Percentiles rank a stretch among this genome's conserved stretches.
Evolutionary conservation across 2,113 vertebrate genomes (phyloP).

Genomic region (Xiphophorus hellerii): DNA sequence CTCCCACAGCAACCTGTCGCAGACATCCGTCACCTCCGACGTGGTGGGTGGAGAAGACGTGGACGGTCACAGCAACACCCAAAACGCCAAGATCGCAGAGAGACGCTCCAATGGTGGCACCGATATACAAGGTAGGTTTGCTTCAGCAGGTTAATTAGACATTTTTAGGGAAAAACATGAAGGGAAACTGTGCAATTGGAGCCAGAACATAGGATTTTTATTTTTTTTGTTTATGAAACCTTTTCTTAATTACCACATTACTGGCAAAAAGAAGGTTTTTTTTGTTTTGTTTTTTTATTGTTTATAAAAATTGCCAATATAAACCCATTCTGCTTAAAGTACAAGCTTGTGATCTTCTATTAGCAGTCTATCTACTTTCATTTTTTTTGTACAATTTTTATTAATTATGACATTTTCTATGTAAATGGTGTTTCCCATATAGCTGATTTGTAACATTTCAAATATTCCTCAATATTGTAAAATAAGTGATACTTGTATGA

Average conservation of each 20-base stretch:
- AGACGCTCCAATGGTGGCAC: conserved; percentile 86
- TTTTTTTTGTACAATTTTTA: too few relatives aligned
- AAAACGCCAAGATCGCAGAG: conserved; percentile 84
- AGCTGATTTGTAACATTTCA: neutral
- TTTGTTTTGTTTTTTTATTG: too few relatives aligned
- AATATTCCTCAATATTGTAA: neutral
- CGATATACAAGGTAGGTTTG: conserved; percentile 86
- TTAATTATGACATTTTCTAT: too few relatives aligned
- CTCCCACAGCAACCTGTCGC: conserved; percentile 86
- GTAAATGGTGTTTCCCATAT: too few relatives aligned
- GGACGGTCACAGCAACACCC: conserved; percentile 78
- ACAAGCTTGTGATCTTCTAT: too few relatives aligned
- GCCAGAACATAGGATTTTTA: neutral
- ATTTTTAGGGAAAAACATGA: too few relatives aligned
- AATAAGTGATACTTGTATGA: neutral
- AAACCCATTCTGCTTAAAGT: too few relatives aligned
- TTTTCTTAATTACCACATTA: neutral
- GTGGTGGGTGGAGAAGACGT: conserved; percentile 84
- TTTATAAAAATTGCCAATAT: too few relatives aligned
- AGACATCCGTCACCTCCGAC: conserved; percentile 82
- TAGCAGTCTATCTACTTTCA: too few relatives aligned
- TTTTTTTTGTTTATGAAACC: neutral
- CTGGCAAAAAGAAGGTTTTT: too few relatives aligned
- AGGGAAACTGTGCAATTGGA: neutral
- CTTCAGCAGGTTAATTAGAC: neutral